Evolutionary conservation across 2,797 vertebrate species (phyloP), one percentile per base, ranked within the genome.

Genomic region (Adelosebastes latens): DNA sequence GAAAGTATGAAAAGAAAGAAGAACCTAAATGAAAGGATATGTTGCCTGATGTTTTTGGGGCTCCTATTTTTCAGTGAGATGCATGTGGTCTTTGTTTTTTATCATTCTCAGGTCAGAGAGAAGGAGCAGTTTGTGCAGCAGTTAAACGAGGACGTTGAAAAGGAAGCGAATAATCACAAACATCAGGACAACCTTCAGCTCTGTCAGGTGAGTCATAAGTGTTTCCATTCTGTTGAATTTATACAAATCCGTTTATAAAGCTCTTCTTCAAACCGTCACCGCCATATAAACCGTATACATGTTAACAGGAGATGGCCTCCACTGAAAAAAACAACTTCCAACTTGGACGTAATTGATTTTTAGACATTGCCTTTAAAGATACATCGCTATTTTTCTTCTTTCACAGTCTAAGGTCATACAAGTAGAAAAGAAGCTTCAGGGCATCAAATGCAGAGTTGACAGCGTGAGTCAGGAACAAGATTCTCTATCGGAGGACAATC

Each of bases 141-240:
- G 70, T n/a, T 87, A 24, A 85, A 77, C 63, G 91, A 92, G 20
- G 81, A 88, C 0, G 60, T 80, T 73, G 85, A 87, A 69, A 88
- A 80, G 27, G 86, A 90, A 36, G 85, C 84, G 29, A 87, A 61
- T 59, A 72, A 92, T 60, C 62, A 25, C 42, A 90, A 80, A 79
- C 78, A 87, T 46, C 64, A 84, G 61, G 80, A 93, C 13, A 90
- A 92, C 83, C 87, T 92, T 71, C 77, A 80, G 39, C 80, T 91
- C 49, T 86, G 76, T 78, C 88, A 90, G 83, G 92, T 88, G 53
- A 79, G 55, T 76, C 63, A 46, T 5, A 62, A 56, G 46, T 61
- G 20, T 55, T 63, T 25, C 55, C 66, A 10, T 70, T 76, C 59
- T 61, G 16, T 72, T 72, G 12, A 71, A 46, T n/a, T 53, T 73